These are phyloP conservation scores for Drosophila pseudoananassae DNA, from an alignment of 1,140 invertebrate species.

Conservation along the genomic window DNA sequence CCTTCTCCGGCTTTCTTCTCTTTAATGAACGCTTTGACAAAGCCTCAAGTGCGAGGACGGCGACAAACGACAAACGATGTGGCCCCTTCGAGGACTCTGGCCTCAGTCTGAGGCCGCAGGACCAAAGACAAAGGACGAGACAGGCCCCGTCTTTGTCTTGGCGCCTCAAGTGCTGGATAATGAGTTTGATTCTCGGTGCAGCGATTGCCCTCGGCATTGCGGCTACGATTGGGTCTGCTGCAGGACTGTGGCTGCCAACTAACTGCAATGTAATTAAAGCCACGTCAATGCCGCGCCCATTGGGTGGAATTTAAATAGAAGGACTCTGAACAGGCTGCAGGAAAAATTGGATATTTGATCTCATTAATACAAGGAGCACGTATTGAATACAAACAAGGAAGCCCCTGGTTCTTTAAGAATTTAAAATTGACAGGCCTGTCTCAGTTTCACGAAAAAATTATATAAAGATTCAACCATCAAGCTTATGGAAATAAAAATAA, in stretches of 20 bases:
- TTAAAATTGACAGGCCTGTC: neutral
- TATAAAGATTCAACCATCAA: too few relatives aligned
- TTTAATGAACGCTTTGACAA: slow-evolving; percentile 78
- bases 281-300: slow-evolving; percentile 65
- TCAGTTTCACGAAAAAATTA: neutral
- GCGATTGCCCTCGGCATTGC: slow-evolving; percentile 58
- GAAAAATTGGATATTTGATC: neutral
- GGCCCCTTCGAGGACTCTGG: slow-evolving; percentile 32
- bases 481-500: too few relatives aligned
- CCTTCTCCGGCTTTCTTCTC: slow-evolving; percentile 19
- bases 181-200: slow-evolving; percentile 69
- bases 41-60: slow-evolving; percentile 69
- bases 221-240: slow-evolving; percentile 13
- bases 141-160: slow-evolving; percentile 35
- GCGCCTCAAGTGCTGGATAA: slow-evolving; percentile 69
- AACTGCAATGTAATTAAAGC: slow-evolving; percentile 76
- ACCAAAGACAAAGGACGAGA: slow-evolving; percentile 1
- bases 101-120: slow-evolving; percentile 34
- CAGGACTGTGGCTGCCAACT: slow-evolving; percentile 26
- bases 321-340: neutral
- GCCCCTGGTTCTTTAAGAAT: too few relatives aligned
- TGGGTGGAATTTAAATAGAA: slow-evolving; percentile 39
- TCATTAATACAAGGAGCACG: neutral
- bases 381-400: too few relatives aligned
- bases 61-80: slow-evolving; percentile 50